These are phyloP conservation scores for Pseudochirops corinnae DNA, from an alignment of 2,797 vertebrate species.

Conservation along the genomic window DNA sequence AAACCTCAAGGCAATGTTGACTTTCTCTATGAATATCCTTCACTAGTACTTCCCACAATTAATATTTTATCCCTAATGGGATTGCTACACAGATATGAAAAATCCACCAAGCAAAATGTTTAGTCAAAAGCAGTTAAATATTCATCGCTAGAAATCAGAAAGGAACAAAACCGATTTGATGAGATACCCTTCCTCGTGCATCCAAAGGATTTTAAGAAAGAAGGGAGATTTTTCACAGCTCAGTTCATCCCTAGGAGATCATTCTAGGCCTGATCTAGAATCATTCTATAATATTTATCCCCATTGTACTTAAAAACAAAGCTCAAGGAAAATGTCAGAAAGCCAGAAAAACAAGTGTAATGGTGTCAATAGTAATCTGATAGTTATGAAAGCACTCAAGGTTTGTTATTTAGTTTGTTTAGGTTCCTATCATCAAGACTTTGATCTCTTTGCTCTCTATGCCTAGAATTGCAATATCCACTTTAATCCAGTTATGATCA, in stretches of 20 bases:
- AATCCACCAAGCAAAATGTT: neutral
- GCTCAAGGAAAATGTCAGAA: neutral
- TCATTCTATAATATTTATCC: neutral
- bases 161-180: neutral
- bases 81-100: neutral
- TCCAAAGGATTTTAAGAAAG: neutral
- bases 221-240: neutral
- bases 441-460: neutral
- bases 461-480: neutral
- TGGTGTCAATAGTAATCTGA: neutral
- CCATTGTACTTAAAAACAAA: neutral
- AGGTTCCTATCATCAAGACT: neutral
- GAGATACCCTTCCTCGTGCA: neutral
- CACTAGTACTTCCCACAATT: neutral
- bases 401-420: neutral
- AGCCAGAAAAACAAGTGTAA: neutral
- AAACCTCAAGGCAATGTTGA: neutral
- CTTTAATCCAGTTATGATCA: neutral
- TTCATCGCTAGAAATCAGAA: neutral
- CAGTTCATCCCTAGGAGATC: neutral
- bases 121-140: neutral
- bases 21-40: neutral
- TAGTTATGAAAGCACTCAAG: neutral
- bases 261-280: neutral
- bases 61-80: constrained; percentile 9